Base-by-base conservation (phyloP, 2,797 vertebrate species). In the Coregonus ussuriensis region DNA sequence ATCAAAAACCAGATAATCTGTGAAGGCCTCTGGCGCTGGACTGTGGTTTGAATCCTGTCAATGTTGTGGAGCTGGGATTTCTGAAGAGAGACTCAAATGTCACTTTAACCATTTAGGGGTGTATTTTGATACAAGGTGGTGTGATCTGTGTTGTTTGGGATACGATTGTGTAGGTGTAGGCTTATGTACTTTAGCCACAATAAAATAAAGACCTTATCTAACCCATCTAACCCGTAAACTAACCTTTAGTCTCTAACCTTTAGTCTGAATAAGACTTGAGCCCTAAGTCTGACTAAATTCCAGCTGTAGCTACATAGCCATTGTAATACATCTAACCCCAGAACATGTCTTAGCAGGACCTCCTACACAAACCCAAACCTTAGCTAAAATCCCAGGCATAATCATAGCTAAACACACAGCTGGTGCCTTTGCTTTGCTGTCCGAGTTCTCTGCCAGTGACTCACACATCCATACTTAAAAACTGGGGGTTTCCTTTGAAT, bases 1-100 rank as follows among this genome's bases (percentile, higher is more conserved):
- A 75, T 78, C 63, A 82, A 29, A 79, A 52, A 71, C 68, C 59
- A 47, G 77, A 78, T 78, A 68, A 77, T 74, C 16, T 52, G n/a
- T 37, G 59, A 62, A 74, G 72, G 56, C 3, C 33, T 78, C n/a
- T 1, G 15, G 86, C 72, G 71, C 29, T 35, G 35, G 65, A 72
- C 74, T 41, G 54, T 47, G 54, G 21, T 62, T 31, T 65, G 13
- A 68, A 62, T 18, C 14, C 4, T 66, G 63, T 66, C 63, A 66
- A 33, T 33, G 25, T 29, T 1, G 29, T 31, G 15, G 65, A 1
- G 13, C 14, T 13, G 29, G 65, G 14, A 67, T 68, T 16, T 37
- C 33, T 33, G 13, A 35, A 33, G 65, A 67, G 21, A 35, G 25
- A 33, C 63, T 35, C 25, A 68, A 68, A 68, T 68, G 66, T 68